Base-by-base conservation (phyloP, 2,888 invertebrate species). In the Phragmatobia fuliginosa region DNA sequence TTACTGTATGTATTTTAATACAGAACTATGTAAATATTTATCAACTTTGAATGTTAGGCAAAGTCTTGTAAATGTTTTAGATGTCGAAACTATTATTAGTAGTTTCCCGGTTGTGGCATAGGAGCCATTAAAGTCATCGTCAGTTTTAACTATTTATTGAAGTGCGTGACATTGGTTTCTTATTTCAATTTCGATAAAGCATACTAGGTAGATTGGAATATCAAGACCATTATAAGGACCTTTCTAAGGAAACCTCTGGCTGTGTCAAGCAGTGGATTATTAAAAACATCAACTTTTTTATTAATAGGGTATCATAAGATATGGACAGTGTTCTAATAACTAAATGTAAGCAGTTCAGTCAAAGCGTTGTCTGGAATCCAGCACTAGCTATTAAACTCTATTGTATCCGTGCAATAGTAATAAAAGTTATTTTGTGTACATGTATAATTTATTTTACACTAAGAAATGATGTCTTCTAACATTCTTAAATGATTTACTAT, bases 1-100 rank as follows among this genome's bases (percentile, higher is more conserved):
- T 62, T 91, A 85, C 74, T 94, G 94, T 94, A 83, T 77, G 93
- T 90, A 79, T 68, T 36, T n/a, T 25, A 28, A 28, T 56, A 56
- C 5, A 56, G 10, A 16, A 56, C 28, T 3, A 52, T 25, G 10
- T n/a, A 52, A 52, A 52, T 52, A 52, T 52, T 52, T 52, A 52
- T 52, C 11, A 25, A 56, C 14, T 56, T 56, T 5, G 14, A 28
- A 56, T 56, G 16, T 28, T 56, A 56, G 11, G 25, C 28, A n/a
- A n/a, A n/a, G 28, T 16, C 25, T 56, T 16, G 28, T 56, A 28
- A 11, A 28, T 11, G 16, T 56, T 28, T 56, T 28, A 14, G 16
- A 56, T 28, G 56, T 28, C 14, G 28, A 10, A 1, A 56, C 28
- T 56, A 28, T 56, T 14, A 16, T 16, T 52, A 28, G 56, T 52